Conservation (phyloP, 2,797 vertebrate genomes). For the Paratrypauchen microcephalus region DNA sequence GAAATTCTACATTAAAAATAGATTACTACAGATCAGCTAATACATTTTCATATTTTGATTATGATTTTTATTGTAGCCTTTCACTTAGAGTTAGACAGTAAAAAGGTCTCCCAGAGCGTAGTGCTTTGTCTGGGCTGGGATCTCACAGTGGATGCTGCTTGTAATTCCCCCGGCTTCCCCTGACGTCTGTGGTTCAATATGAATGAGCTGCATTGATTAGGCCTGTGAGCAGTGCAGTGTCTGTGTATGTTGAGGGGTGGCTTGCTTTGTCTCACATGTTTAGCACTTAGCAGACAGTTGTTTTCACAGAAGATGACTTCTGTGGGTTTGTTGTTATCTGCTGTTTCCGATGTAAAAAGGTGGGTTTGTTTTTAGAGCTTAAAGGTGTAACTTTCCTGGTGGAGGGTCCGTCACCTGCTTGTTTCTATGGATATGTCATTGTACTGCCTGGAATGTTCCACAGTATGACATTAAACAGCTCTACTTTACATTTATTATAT, state of each 20-base stretch:
- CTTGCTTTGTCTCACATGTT: conserved; percentile 44
- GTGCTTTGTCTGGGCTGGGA: conserved; percentile 53
- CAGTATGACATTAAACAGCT: too few relatives aligned
- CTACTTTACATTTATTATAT: too few relatives aligned
- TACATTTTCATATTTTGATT: not conserved
- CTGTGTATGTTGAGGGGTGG: conserved; percentile 22
- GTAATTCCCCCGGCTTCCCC: conserved; percentile 73
- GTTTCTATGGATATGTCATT: too few relatives aligned
- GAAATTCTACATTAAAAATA: not conserved
- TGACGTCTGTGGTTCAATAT: conserved; percentile 69
- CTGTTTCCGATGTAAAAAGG: conserved; percentile 35
- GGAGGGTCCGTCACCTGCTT: too few relatives aligned
- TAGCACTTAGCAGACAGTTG: conserved; percentile 52
- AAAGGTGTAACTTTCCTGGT: too few relatives aligned
- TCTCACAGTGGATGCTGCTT: conserved; percentile 65
- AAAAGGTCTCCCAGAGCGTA: conserved; percentile 35
- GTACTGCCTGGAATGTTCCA: too few relatives aligned
- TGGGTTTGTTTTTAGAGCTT: conserved; percentile 16
- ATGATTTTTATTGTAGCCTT: conserved; percentile 1
- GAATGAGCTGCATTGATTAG: conserved; percentile 75
- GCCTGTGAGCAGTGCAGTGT: conserved; percentile 48
- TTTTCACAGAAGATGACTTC: conserved; percentile 42
- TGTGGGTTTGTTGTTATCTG: conserved; percentile 44
- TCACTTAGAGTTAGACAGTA: conserved; percentile 22
- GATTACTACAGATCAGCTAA: not conserved